Conservation (phyloP, 2,797 vertebrate species). For the Mormyrops boulengeri region DNA sequence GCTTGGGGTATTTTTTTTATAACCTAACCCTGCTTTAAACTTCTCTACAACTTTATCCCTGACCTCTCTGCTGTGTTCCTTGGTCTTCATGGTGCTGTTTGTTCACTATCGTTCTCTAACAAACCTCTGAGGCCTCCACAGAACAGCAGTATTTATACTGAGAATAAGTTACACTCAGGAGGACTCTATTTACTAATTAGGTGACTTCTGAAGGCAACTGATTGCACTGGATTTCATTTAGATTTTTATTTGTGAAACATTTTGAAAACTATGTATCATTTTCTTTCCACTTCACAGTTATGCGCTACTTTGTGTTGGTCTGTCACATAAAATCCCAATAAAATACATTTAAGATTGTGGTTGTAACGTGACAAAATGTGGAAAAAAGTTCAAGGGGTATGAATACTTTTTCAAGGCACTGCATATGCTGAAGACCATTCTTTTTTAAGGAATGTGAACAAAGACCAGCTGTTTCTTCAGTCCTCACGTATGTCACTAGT, state of each 20-base stretch:
- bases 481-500: neutral
- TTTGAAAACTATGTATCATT: neutral
- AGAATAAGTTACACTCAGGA: neutral
- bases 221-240: neutral
- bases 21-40: neutral
- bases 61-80: neutral
- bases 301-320: neutral
- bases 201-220: neutral
- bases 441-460: neutral
- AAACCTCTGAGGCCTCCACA: neutral
- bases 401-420: neutral
- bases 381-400: neutral
- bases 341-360: neutral
- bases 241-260: neutral
- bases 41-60: neutral
- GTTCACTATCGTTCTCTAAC: neutral
- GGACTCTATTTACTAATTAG: neutral
- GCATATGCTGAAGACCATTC: neutral
- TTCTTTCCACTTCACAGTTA: neutral
- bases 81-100: neutral
- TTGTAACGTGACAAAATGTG: neutral
- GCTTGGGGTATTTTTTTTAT: neutral
- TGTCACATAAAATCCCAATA: neutral
- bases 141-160: neutral
- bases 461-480: neutral